phyloP scores from a whole-genome alignment of 2,797 vertebrate genomes.

The Sebastes nivosus region DNA sequence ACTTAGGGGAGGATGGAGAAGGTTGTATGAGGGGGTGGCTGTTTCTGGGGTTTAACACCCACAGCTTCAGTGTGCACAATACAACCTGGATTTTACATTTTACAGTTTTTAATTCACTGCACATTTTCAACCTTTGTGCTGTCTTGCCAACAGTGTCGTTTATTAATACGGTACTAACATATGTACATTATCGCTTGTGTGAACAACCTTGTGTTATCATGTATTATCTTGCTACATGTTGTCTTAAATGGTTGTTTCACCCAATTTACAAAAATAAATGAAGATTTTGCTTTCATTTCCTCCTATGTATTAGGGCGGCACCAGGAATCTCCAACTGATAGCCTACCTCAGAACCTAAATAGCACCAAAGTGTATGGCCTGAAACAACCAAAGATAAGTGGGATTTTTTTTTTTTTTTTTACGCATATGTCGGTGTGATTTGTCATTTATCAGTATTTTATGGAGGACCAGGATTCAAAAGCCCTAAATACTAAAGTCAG shows the following conservation, averaged over 20 bases:
- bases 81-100: not conserved
- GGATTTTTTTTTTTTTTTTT: not conserved
- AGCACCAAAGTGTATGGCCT: not conserved
- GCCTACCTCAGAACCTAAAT: not conserved
- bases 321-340: accelerated
- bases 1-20: not conserved
- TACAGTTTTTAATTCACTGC: not conserved
- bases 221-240: too few relatives aligned
- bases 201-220: not conserved
- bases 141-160: not conserved
- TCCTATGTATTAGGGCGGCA: too few relatives aligned
- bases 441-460: not conserved
- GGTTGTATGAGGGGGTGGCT: not conserved
- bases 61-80: not conserved
- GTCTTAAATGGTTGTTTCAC: not conserved
- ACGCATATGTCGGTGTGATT: not conserved
- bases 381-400: not conserved
- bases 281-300: not conserved
- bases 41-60: not conserved
- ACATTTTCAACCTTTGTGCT: not conserved
- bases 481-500: not conserved
- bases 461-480: not conserved
- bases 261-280: not conserved
- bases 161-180: not conserved
- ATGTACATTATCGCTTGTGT: not conserved